A percentile compares a stretch with the other conserved stretches of the same genome.
phyloP scores from a whole-genome alignment of 1,140 invertebrate genomes.

The Argopecten irradians region DNA sequence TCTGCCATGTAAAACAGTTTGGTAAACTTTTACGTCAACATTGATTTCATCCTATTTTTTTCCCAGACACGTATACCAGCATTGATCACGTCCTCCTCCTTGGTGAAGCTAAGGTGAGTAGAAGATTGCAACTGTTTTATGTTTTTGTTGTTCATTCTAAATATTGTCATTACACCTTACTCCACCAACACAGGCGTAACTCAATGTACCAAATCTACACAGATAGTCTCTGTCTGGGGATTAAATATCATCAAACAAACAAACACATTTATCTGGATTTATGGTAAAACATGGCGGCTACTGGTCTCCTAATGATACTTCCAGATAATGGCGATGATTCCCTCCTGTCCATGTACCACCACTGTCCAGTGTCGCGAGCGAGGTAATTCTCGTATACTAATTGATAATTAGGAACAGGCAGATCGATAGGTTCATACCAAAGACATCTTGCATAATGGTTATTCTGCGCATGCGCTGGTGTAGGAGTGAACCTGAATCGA shows the following conservation, averaged over 20 bases:
- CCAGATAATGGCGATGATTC: neutral
- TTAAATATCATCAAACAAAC: neutral
- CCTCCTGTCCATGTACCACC: neutral
- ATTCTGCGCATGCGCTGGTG: slow-evolving; percentile 3
- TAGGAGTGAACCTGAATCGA: neutral
- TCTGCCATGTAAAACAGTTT: too few species aligned
- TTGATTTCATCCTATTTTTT: too few species aligned
- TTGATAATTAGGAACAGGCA: neutral
- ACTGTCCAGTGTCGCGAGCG: neutral
- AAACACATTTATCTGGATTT: neutral
- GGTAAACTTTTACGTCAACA: too few species aligned
- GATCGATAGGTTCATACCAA: slow-evolving; percentile 17
- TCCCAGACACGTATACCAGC: too few species aligned
- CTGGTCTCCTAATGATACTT: neutral
- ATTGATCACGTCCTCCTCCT: too few species aligned
- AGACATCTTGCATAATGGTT: slow-evolving; percentile 7
- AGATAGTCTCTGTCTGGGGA: neutral
- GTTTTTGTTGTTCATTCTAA: too few species aligned
- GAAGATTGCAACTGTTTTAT: too few species aligned
- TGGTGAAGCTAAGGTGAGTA: too few species aligned
- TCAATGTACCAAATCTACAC: neutral
- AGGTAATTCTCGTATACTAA: slow-evolving; percentile 1
- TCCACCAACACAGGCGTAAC: neutral
- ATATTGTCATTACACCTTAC: neutral
- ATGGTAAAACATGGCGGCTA: neutral